A percentile compares a stretch with the other conserved stretches of the same genome.
phyloP scores from a whole-genome alignment of 2,888 invertebrate species.

The Drosophila hamatofila region DNA sequence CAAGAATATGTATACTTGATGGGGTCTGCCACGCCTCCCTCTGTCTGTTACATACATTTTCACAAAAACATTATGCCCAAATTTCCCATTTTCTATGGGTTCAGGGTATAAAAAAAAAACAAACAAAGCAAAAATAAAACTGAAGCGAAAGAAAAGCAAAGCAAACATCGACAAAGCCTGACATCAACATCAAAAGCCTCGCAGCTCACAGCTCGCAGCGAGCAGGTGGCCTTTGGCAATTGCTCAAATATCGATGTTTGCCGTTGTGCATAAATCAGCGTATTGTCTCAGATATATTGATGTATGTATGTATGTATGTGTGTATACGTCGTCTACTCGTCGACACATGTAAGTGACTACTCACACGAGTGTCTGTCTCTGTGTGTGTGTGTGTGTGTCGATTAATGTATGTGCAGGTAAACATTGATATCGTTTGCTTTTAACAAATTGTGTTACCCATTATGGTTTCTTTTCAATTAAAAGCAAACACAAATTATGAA shows the following conservation, averaged over 20 bases:
- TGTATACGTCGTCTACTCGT: not conserved
- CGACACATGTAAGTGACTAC: conserved; percentile 8
- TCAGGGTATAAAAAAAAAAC: conserved; percentile 5
- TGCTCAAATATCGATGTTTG: conserved; percentile 37
- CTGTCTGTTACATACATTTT: no score
- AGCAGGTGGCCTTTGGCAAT: conserved; percentile 43
- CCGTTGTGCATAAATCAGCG: conserved; percentile 62
- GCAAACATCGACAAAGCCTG: conserved; percentile 42
- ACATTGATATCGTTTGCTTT: not conserved
- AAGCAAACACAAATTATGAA: conserved; percentile 3
- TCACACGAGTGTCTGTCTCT: not conserved
- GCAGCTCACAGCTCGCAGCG: conserved; percentile 13
- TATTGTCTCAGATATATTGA: conserved; percentile 9
- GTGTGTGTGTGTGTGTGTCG: not conserved
- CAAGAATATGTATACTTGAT: no score
- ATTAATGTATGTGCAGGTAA: not conserved
- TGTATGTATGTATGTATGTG: not conserved
- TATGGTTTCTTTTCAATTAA: conserved; percentile 3
- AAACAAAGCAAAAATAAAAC: conserved; percentile 1
- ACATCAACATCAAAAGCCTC: conserved; percentile 38
- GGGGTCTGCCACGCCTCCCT: no score
- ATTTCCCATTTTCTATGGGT: no score
- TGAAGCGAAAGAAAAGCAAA: conserved; percentile 23
- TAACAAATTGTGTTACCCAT: conserved; percentile 3
- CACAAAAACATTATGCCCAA: no score